Evolutionary conservation across 1,140 invertebrate genomes (phyloP).

Genomic region (Drosophila malerkotliana): DNA sequence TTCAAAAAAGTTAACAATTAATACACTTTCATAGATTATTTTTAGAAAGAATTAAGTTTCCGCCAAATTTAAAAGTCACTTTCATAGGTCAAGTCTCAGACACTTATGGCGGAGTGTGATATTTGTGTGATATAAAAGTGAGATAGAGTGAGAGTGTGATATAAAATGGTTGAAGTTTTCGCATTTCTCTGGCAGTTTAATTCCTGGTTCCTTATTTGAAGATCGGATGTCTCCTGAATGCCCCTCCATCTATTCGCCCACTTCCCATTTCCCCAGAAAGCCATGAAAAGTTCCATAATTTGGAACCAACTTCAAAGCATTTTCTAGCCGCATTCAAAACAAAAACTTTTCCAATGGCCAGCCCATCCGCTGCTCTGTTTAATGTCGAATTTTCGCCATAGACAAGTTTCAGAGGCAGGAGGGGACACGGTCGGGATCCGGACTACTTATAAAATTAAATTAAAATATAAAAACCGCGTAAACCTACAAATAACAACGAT

Average conservation of each 20-base stretch:
- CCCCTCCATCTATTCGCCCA: neutral
- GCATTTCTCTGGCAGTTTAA: constrained; percentile 33
- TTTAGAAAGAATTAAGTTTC: neutral
- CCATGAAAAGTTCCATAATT: constrained; percentile 59
- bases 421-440: neutral
- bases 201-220: constrained; percentile 8
- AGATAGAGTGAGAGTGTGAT: no score
- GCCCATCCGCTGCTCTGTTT: constrained; percentile 51
- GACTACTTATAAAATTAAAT: constrained; percentile 79
- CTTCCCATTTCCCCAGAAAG: constrained; percentile 11
- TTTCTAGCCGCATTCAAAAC: constrained; percentile 51
- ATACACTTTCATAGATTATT: no score
- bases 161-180: constrained; percentile 33
- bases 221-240: neutral
- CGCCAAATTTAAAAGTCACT: neutral
- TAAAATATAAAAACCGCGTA: constrained; percentile 82
- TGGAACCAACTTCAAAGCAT: constrained; percentile 66
- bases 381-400: constrained; percentile 72
- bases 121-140: no score
- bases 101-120: constrained; percentile 1
- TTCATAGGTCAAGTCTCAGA: neutral
- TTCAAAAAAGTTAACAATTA: no score
- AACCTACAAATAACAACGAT: constrained; percentile 69
- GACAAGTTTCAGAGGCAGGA: constrained; percentile 47
- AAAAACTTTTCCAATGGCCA: constrained; percentile 52